Base-by-base conservation (phyloP, 2,888 invertebrate genomes). In the Sisyra nigra region DNA sequence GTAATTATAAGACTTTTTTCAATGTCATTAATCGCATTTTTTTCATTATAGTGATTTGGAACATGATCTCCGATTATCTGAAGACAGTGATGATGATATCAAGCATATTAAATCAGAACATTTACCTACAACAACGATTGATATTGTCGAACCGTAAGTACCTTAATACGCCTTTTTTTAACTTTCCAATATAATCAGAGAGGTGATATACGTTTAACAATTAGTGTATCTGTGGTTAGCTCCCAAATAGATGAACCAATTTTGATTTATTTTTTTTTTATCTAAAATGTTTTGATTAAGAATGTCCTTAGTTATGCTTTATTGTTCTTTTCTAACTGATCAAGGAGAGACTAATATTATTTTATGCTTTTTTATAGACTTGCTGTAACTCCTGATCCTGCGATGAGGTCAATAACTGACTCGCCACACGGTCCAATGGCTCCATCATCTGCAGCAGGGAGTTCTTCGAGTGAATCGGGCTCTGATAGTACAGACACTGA, bases 51-150 rank as follows among this genome's bases (percentile, higher is more conserved):
- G 72, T 42, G 67, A 69, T 53, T 60, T 76, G 50, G 65, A 68
- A 52, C 75, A 76, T 58, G 84, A 85, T 63, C 68, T 85, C 51
- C 75, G 75, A 46, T 61, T 85, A 45, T 83, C 85, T 13, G 85
- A 71, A 48, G 68, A 84, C 59, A 85, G 84, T 55, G 85, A 86
- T 52, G 84, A 85, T 55, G 83, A 84, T 44, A 59, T 60, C 19
- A 61, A 61, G 44, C 63, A 43, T 38, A 19, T 38, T 36, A 43
- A 38, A 32, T 18, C 43, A 15, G 54, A 55, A 38, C 58, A 59
- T 45, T 50, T 50, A 46, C 50, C 51, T 44, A 44, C 53, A 48
- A 53, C 54, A 48, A 47, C 57, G 47, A 54, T 57, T 39, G 55
- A 65, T 52, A 59, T 65, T 50, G 57, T 58, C 48, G 61, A 60